phyloP scores from a whole-genome alignment of 2,888 invertebrate species.

The Acleris holmiana region DNA sequence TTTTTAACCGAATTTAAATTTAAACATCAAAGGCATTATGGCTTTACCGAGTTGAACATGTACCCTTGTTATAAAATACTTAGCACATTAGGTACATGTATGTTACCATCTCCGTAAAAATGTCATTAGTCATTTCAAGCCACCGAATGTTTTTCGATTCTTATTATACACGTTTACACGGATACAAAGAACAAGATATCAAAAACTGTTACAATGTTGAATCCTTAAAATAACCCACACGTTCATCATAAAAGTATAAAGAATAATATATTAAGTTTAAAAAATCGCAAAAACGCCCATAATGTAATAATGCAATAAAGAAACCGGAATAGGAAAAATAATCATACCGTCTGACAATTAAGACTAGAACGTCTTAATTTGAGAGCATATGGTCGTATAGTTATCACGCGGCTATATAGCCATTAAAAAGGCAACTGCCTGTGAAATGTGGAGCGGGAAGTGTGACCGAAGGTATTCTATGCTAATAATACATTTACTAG shows the following conservation, averaged over 20 bases:
- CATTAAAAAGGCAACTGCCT: slow-evolving; percentile 23
- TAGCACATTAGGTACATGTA: no score
- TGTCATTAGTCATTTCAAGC: no score
- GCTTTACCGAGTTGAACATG: no score
- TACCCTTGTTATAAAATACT: no score
- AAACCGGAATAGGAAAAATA: slow-evolving; percentile 25
- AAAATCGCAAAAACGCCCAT: slow-evolving; percentile 15
- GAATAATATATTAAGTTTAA: neutral
- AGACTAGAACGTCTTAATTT: slow-evolving; percentile 26
- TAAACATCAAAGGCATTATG: no score
- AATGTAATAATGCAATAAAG: slow-evolving; percentile 9
- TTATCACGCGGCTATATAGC: slow-evolving; percentile 17
- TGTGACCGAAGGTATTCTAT: slow-evolving; percentile 2
- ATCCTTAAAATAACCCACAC: no score
- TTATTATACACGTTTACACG: no score
- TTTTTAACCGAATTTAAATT: no score
- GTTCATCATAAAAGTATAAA: neutral
- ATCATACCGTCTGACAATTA: slow-evolving; percentile 29
- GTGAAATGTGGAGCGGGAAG: slow-evolving; percentile 28
- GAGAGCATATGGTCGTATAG: slow-evolving; percentile 12
- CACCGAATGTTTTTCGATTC: no score
- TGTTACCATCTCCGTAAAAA: no score
- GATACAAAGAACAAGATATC: no score
- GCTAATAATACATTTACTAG: neutral
- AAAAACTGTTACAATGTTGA: no score